A percentile compares a stretch with the other conserved stretches of the same genome.
Conservation (phyloP, 2,113 vertebrate genomes). For the Myotis lucifugus region DNA sequence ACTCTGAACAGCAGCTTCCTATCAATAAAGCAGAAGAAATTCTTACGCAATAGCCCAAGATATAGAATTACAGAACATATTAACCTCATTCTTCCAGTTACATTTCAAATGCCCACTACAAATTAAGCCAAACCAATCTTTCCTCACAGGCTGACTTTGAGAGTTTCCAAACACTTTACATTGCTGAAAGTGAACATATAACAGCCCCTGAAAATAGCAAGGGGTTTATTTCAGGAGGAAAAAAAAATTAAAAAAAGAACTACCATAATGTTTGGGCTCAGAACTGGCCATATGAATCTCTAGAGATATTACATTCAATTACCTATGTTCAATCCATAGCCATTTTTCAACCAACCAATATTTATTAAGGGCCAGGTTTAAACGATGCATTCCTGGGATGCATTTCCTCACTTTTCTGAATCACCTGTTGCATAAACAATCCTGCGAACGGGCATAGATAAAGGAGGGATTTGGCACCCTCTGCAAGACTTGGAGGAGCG, state of each 20-base stretch:
- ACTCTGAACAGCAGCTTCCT: neutral
- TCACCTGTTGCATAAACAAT: neutral
- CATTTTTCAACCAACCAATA: slow-evolving; percentile 12
- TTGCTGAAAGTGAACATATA: slow-evolving; percentile 60
- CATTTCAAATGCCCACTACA: slow-evolving; percentile 47
- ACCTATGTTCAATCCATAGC: slow-evolving; percentile 30
- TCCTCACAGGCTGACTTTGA: neutral
- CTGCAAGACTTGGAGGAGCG: neutral
- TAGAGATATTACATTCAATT: slow-evolving; percentile 62
- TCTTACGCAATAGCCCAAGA: neutral
- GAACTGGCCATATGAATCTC: slow-evolving; percentile 40
- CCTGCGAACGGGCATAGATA: neutral
- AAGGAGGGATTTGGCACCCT: neutral
- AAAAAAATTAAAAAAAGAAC: neutral
- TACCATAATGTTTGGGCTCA: slow-evolving; percentile 63
- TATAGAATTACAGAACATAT: neutral
- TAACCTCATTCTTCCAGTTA: neutral
- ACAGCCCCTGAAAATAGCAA: slow-evolving; percentile 49
- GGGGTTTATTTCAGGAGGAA: slow-evolving; percentile 32
- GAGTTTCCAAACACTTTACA: slow-evolving; percentile 20
- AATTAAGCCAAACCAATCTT: slow-evolving; percentile 31
- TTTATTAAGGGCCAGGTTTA: neutral
- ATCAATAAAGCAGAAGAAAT: slow-evolving; percentile 26
- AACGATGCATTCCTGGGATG: neutral
- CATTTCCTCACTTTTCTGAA: neutral